Evolutionary conservation across 2,888 invertebrate species (phyloP), one percentile per base, ranked within the genome.

Genomic region (Aleiodes leptofemur): DNA sequence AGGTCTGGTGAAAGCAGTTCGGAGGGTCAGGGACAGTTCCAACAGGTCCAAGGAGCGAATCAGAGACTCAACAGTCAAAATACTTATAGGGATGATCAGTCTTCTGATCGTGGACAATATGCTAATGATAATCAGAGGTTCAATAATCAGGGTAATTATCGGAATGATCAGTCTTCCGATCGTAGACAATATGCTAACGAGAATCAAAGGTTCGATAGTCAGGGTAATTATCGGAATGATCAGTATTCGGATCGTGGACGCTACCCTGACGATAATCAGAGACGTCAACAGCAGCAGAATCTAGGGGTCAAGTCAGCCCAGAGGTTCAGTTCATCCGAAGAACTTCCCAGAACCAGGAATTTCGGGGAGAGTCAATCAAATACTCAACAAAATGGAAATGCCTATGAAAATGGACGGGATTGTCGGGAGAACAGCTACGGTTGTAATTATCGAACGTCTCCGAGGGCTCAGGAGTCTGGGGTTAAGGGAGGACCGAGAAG

Each of bases 361-460:
- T 38, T 38, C 3, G 38, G 38, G 0, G 38, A 8, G 38, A 38
- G 38, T 38, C 38, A 38, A 38, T 8, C 6, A 3, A 8, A 38
- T 7, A 38, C 1, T 38, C 38, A 38, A 38, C 38, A 8, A 0
- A 5, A 5, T 38, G 38, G 38, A 3, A 38, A 38, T 38, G 38
- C 8, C 3, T 38, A 38, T 11, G 74, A 57, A 55, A 56, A 31
- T 34, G 73, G 43, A 43, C 9, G 34, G 51, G 57, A 50, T 4
- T 31, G 71, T 51, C 57, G 75, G 1, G 71, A 13, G 13, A 34
- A 68, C n/a, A 50, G 75, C 43, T 61, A 51, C 16, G 61, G 61
- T 14, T 61, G 61, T 16, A 4, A 1, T 4, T 43, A 48, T 43
- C 43, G 53, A 55, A 64, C 16, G 9, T 23, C 72, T 75, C 75